Conservation (phyloP, 2,797 vertebrate genomes). For the Emydoidea blandingii region DNA sequence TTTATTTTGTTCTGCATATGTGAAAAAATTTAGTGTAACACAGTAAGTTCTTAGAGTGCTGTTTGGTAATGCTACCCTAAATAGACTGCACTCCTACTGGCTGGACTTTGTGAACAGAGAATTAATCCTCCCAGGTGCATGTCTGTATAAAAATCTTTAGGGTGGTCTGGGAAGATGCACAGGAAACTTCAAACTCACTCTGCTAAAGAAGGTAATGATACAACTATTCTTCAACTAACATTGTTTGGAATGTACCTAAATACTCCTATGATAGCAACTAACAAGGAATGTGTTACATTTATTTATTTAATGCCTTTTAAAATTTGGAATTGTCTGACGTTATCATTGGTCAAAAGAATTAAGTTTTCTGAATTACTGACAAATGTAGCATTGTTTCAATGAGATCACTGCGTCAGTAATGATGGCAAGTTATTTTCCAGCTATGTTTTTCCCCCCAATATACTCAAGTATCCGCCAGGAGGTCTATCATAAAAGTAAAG, state of each 20-base stretch:
- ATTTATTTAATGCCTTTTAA: background rate
- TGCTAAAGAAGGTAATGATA: constrained; percentile 30
- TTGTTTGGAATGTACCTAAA: accelerated
- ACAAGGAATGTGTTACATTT: background rate
- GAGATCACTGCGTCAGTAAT: background rate
- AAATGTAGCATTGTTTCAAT: accelerated
- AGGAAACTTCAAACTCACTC: background rate
- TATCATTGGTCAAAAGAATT: background rate
- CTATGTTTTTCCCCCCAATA: background rate
- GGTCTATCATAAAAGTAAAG: background rate
- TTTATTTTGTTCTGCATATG: background rate
- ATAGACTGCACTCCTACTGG: constrained; percentile 42
- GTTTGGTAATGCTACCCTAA: constrained; percentile 69
- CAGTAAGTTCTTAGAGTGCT: background rate
- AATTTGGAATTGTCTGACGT: background rate
- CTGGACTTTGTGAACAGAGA: background rate
- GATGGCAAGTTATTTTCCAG: background rate
- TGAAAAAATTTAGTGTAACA: constrained; percentile 20
- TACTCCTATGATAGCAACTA: constrained; percentile 7
- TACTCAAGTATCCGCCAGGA: accelerated
- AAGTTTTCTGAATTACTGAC: background rate
- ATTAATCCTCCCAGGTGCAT: constrained; percentile 50
- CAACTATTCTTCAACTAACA: background rate
- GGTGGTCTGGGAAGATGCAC: background rate
- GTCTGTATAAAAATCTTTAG: constrained; percentile 67